Percentiles rank a stretch among this genome's conserved stretches.
Evolutionary conservation across 2,797 vertebrate genomes (phyloP).

Genomic region (Dryobates pubescens): DNA sequence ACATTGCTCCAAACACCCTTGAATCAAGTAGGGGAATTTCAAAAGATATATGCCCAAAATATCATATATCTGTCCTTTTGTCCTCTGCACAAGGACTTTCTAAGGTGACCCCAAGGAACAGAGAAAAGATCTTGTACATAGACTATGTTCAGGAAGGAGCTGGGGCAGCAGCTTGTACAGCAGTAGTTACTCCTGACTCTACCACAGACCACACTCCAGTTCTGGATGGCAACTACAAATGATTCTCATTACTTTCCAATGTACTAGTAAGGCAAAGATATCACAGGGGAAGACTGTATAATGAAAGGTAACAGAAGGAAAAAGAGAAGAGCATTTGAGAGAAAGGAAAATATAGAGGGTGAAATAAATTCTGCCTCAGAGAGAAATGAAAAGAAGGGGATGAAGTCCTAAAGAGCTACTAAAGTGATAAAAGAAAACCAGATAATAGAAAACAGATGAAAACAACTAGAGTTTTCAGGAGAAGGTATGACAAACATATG

Average conservation of each 20-base stretch:
- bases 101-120: background rate
- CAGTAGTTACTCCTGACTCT: background rate
- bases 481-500: background rate
- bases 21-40: background rate
- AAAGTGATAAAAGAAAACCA: background rate
- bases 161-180: background rate
- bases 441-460: background rate
- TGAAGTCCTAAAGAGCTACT: background rate
- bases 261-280: background rate
- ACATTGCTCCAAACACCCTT: background rate
- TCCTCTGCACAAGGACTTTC: background rate
- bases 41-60: background rate
- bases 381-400: background rate
- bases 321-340: background rate
- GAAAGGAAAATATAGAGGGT: background rate
- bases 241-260: background rate
- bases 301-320: background rate
- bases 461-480: background rate
- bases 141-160: background rate
- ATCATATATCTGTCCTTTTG: background rate
- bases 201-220: rapidly evolving
- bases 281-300: background rate
- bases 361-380: background rate
- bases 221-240: background rate
- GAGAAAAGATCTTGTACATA: background rate